phyloP scores from a whole-genome alignment of 2,113 vertebrate genomes.

The Dryoscopus gambensis region DNA sequence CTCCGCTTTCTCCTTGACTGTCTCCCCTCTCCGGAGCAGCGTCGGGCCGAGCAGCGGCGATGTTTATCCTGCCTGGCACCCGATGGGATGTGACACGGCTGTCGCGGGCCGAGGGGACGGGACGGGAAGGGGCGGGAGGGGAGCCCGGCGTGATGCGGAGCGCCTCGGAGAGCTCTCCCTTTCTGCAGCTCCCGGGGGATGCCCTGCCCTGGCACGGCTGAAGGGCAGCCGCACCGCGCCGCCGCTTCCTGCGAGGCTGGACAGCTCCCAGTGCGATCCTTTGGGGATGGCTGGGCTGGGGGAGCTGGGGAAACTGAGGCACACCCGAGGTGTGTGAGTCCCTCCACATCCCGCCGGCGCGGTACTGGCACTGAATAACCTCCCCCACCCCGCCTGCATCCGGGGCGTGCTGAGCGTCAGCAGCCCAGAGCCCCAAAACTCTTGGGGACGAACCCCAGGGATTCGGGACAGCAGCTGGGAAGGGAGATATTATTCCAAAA shows the following conservation, averaged over 20 bases:
- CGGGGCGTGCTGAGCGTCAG: accelerated
- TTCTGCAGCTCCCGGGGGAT: too few species aligned
- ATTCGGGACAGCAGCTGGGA: background rate
- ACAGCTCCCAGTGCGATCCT: accelerated
- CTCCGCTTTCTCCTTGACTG: conserved; percentile 56
- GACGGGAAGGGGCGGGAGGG: background rate
- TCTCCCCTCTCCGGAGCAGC: background rate
- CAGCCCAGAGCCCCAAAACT: background rate
- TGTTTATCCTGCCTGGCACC: conserved; percentile 31
- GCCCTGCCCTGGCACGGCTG: background rate
- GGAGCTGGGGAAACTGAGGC: background rate
- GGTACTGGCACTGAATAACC: accelerated
- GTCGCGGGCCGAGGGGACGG: background rate
- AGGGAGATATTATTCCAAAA: too few species aligned
- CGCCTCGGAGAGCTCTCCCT: background rate
- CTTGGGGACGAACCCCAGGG: background rate
- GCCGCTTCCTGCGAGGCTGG: background rate
- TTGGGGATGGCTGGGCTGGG: background rate
- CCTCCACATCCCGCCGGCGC: accelerated
- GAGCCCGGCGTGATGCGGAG: background rate
- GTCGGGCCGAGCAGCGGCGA: background rate
- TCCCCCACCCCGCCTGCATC: accelerated
- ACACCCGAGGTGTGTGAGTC: background rate
- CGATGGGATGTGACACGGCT: background rate
- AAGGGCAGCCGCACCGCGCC: accelerated